phyloP scores from a whole-genome alignment of 2,888 invertebrate species.

The Ptilodon capucinus region DNA sequence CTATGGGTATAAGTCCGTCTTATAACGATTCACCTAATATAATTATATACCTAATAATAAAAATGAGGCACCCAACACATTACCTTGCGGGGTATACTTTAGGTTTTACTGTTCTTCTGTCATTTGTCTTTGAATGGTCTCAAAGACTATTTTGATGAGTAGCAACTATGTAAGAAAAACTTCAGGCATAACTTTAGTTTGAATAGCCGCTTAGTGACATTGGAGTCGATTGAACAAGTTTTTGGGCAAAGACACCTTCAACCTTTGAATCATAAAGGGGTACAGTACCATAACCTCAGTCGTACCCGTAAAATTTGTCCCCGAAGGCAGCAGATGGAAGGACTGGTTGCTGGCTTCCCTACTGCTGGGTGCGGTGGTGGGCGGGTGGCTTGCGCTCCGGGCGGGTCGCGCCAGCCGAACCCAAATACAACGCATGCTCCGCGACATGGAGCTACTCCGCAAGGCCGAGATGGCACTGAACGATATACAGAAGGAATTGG shows the following conservation, averaged over 20 bases:
- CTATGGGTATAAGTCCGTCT: not conserved
- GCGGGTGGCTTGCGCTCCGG: slow-evolving; percentile 95
- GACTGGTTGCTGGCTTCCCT: slow-evolving; percentile 94
- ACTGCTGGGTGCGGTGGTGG: slow-evolving; percentile 91
- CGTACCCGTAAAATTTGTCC: slow-evolving; percentile 19
- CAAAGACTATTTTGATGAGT: not conserved
- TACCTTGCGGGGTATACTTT: too few species aligned
- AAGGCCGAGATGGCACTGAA: slow-evolving; percentile 94
- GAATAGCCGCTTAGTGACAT: too few species aligned
- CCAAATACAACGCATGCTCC: slow-evolving; percentile 95
- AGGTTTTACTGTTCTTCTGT: too few species aligned
- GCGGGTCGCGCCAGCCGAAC: slow-evolving; percentile 94
- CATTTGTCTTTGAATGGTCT: not conserved
- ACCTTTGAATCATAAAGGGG: not conserved
- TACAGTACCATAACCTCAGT: not conserved
- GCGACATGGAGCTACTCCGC: slow-evolving; percentile 95
- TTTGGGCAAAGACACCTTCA: too few species aligned
- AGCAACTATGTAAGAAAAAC: not conserved
- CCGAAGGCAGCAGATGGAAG: slow-evolving; percentile 92
- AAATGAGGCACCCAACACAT: not conserved
- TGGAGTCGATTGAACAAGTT: too few species aligned
- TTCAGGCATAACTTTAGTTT: too few species aligned
- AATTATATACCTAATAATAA: not conserved
- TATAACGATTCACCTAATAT: not conserved
- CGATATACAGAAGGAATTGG: slow-evolving; percentile 92